These are phyloP conservation scores for Leptinotarsa haldemani DNA, from an alignment of 2,888 invertebrate genomes.

Conservation along the genomic window DNA sequence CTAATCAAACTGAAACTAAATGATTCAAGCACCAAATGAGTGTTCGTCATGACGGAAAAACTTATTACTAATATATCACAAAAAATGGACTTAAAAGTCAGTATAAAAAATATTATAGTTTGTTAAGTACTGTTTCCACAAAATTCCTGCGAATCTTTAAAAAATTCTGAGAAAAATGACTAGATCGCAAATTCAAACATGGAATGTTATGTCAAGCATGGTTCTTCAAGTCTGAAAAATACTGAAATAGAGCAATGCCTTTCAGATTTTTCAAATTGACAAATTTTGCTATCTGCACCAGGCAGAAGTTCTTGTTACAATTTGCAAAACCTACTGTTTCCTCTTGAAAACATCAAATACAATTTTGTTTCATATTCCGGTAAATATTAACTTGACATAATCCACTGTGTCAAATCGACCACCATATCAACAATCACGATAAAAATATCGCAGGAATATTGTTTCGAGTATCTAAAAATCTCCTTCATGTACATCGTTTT, in stretches of 20 bases:
- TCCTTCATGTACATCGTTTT: slow-evolving; percentile 24
- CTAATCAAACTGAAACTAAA: slow-evolving; percentile 4
- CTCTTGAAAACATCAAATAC: no score
- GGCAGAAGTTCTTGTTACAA: no score
- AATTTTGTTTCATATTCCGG: no score
- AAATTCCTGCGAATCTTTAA: slow-evolving; percentile 11
- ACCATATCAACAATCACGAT: neutral
- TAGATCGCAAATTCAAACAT: slow-evolving; percentile 5
- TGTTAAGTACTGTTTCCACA: slow-evolving; percentile 31
- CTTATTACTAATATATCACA: slow-evolving; percentile 49
- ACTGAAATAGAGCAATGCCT: no score
- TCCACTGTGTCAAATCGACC: neutral
- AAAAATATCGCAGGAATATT: slow-evolving; percentile 13
- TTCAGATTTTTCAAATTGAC: no score
- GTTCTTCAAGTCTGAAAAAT: neutral
- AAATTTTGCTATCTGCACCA: no score
- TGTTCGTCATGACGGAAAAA: slow-evolving; percentile 41
- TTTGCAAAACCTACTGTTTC: no score
- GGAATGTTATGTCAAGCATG: neutral
- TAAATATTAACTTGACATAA: neutral
- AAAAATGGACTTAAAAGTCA: slow-evolving; percentile 46
- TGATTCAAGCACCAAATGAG: slow-evolving; percentile 42
- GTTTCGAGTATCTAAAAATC: neutral
- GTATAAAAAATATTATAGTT: slow-evolving; percentile 41
- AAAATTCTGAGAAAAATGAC: neutral